phyloP scores from a whole-genome alignment of 2,797 vertebrate species.

The Brachyrhaphis roseni region DNA sequence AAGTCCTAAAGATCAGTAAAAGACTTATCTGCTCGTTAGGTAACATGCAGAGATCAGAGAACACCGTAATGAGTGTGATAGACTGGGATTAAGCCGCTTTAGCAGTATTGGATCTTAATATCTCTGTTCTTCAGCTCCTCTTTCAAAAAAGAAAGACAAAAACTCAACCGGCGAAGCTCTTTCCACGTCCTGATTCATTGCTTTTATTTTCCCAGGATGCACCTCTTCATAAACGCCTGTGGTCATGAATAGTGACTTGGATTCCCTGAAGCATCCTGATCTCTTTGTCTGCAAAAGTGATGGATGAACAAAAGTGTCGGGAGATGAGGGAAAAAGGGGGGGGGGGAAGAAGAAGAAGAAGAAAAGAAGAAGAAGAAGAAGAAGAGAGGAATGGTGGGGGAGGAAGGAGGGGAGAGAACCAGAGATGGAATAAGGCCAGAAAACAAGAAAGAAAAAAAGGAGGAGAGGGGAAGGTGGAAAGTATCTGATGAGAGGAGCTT shows the following conservation, averaged over 20 bases:
- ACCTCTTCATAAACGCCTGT: conserved; percentile 47
- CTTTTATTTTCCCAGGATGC: conserved; percentile 56
- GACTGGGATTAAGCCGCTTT: conserved; percentile 64
- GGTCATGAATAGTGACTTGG: conserved; percentile 40
- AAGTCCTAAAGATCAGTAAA: conserved; percentile 55
- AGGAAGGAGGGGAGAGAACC: conserved; percentile 1
- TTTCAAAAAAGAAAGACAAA: conserved; percentile 6
- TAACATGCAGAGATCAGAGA: conserved; percentile 63
- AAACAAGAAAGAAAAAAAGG: neutral
- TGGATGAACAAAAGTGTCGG: conserved; percentile 54
- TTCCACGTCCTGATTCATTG: conserved; percentile 48
- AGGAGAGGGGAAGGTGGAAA: conserved; percentile 30
- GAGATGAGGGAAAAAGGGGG: neutral
- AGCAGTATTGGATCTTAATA: conserved; percentile 55
- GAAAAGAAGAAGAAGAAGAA: neutral
- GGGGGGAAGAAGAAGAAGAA: neutral
- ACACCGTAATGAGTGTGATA: conserved; percentile 57
- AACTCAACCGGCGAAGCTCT: conserved; percentile 48
- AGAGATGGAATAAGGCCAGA: conserved; percentile 11
- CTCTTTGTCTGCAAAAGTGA: conserved; percentile 56
- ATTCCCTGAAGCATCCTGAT: conserved; percentile 50
- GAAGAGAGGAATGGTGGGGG: neutral
- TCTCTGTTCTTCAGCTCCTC: conserved; percentile 32
- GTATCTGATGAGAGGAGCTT: conserved; percentile 57
- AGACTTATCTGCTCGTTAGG: conserved; percentile 70